Percentiles rank a stretch among this genome's conserved stretches.
phyloP scores from a whole-genome alignment of 2,797 vertebrate species.

The Pipistrellus pygmaeus region DNA sequence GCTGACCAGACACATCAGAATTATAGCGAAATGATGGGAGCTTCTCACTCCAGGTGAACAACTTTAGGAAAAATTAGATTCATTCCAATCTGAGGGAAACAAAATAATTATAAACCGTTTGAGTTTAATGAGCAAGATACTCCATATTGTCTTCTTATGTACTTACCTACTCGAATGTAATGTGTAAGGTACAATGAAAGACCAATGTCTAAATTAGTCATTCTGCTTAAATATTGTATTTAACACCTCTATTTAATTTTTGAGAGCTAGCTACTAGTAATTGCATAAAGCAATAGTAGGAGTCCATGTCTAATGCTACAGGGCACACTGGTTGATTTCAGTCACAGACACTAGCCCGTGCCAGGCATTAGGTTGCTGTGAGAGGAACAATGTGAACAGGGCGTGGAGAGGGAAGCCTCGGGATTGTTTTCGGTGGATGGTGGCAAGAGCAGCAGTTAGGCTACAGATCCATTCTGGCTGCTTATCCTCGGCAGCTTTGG shows the following conservation, averaged over 20 bases:
- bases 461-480: neutral
- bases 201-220: neutral
- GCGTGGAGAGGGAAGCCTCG: neutral
- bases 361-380: too few species aligned
- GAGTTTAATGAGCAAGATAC: neutral
- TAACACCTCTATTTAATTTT: neutral
- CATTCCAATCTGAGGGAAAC: neutral
- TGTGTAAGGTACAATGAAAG: neutral
- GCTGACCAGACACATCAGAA: neutral
- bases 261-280: neutral
- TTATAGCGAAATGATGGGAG: neutral
- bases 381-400: neutral
- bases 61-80: neutral
- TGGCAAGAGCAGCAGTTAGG: neutral
- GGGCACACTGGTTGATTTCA: fast-evolving
- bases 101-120: neutral
- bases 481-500: neutral
- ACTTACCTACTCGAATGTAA: neutral
- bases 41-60: neutral
- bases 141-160: neutral
- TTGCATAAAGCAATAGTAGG: neutral
- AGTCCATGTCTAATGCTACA: neutral
- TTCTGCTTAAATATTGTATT: neutral
- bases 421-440: neutral
- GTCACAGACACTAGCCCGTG: fast-evolving